Percentiles rank a stretch among this genome's conserved stretches.
Evolutionary conservation across 2,797 vertebrate genomes (phyloP).

Genomic region (Podargus strigoides): DNA sequence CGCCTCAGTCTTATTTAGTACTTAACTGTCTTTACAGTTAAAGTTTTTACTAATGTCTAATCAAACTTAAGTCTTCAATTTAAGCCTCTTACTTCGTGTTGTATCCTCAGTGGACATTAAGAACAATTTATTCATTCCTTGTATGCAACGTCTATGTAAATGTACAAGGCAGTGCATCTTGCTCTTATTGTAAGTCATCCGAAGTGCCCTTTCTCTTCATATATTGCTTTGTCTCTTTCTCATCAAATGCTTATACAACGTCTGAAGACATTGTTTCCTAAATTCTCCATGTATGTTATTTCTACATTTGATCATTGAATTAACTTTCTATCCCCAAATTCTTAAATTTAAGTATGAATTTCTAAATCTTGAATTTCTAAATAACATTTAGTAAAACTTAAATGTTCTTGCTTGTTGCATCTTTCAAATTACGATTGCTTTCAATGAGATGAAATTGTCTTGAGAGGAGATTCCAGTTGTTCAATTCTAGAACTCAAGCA

Average conservation of each 20-base stretch:
- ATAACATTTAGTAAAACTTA: background rate
- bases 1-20: background rate
- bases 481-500: background rate
- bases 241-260: background rate
- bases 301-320: background rate
- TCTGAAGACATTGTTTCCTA: background rate
- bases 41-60: conserved; percentile 14
- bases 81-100: conserved; percentile 17
- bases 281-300: background rate
- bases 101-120: background rate
- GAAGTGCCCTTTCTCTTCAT: background rate
- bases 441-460: background rate
- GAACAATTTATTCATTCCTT: background rate
- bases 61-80: background rate
- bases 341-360: background rate
- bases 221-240: background rate
- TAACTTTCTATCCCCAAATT: background rate
- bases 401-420: background rate
- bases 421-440: background rate
- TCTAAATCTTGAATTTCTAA: background rate
- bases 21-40: background rate
- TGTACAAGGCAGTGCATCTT: background rate
- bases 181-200: background rate
- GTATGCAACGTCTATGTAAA: background rate
- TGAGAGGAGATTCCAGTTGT: background rate